Conservation (phyloP, 2,888 invertebrate genomes). For the Meiosimyza decipiens region DNA sequence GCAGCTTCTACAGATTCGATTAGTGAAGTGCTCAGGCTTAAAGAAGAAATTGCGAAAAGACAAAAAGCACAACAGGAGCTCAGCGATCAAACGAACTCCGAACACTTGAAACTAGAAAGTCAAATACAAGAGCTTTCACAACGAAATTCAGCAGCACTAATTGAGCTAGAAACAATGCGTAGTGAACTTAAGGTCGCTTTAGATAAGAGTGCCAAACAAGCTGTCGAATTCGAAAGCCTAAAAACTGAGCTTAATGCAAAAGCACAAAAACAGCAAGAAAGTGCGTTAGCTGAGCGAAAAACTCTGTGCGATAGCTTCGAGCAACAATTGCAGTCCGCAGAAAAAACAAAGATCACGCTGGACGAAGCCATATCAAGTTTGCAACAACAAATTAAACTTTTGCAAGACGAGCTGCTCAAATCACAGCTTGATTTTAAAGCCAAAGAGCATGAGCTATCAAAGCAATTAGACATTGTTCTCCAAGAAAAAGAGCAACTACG, state of each 20-base stretch:
- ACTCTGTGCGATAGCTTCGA: conserved; percentile 45
- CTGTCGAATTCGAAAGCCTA: conserved; percentile 40
- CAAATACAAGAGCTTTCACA: conserved; percentile 53
- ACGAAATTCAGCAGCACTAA: conserved; percentile 47
- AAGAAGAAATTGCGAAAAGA: conserved; percentile 48
- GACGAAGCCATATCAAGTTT: conserved; percentile 47
- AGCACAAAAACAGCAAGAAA: conserved; percentile 34
- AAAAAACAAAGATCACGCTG: conserved; percentile 42
- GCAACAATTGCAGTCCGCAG: conserved; percentile 44
- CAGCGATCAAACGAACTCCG: conserved; percentile 49
- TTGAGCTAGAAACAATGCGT: conserved; percentile 43
- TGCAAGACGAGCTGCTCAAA: conserved; percentile 49
- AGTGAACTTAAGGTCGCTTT: conserved; percentile 35
- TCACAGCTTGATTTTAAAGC: conserved; percentile 47
- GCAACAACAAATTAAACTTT: conserved; percentile 47
- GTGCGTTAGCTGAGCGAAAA: conserved; percentile 44
- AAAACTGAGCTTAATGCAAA: conserved; percentile 39
- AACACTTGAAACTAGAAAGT: conserved; percentile 50
- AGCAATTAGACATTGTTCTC: conserved; percentile 43
- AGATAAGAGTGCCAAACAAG: conserved; percentile 39
- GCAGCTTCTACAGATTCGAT: conserved; percentile 46
- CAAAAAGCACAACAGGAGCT: conserved; percentile 50
- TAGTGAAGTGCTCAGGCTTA: conserved; percentile 48
- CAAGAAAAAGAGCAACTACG: conserved; percentile 40
- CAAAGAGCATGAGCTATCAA: conserved; percentile 46